phyloP scores from a whole-genome alignment of 2,888 invertebrate species.

The Teleogryllus oceanicus region DNA sequence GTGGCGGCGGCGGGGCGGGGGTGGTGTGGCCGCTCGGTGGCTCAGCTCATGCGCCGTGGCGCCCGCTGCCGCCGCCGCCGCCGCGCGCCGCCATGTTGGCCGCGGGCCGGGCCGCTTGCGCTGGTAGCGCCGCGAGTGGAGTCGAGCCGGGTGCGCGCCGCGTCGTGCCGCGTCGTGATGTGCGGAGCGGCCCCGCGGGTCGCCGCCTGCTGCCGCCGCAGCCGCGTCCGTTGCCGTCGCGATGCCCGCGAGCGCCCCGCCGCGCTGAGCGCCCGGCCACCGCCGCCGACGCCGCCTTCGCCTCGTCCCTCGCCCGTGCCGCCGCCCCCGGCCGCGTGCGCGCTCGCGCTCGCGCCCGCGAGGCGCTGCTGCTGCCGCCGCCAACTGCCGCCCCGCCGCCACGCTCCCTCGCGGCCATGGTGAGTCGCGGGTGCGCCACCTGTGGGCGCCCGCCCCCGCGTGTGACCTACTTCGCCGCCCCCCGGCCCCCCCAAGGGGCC shows the following conservation, averaged over 20 bases:
- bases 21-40: neutral
- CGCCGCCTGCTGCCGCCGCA: neutral
- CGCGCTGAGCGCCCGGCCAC: neutral
- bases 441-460: neutral
- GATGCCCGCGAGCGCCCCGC: neutral
- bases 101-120: neutral
- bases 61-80: slow-evolving; percentile 8
- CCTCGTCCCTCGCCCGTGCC: neutral
- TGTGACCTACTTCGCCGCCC: neutral
- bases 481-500: too few relatives aligned
- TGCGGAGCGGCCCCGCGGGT: slow-evolving; percentile 2
- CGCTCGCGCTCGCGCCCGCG: neutral
- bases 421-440: neutral
- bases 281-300: neutral
- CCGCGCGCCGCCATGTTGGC: slow-evolving; percentile 1
- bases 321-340: neutral
- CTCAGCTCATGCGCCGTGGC: neutral
- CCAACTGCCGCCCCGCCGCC: neutral
- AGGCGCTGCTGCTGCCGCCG: neutral
- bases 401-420: neutral
- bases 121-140: neutral
- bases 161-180: slow-evolving; percentile 9
- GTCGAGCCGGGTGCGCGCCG: slow-evolving; percentile 7
- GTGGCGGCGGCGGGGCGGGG: neutral
- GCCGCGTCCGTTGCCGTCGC: neutral